Evolutionary conservation across 2,113 vertebrate species (phyloP).

Genomic region (Anarhynchus alexandrinus): DNA sequence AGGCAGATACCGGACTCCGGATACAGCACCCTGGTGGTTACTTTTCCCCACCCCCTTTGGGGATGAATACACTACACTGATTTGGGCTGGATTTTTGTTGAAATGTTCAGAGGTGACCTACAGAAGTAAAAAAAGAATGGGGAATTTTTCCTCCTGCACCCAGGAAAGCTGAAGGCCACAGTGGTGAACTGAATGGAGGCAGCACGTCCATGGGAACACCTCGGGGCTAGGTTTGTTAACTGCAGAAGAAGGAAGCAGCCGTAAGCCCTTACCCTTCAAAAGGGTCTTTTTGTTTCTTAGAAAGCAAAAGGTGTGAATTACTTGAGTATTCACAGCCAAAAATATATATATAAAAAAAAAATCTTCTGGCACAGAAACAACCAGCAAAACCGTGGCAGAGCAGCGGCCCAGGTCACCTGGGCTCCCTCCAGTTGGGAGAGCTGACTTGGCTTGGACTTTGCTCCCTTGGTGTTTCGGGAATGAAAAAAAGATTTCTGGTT

Average conservation of each 20-base stretch:
- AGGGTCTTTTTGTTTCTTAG: background rate
- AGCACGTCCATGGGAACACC: background rate
- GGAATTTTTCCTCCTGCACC: background rate
- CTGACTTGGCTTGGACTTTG: background rate
- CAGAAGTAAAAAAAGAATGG: background rate
- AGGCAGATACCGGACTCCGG: background rate
- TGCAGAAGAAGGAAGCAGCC: background rate
- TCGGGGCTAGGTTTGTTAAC: background rate
- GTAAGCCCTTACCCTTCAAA: background rate
- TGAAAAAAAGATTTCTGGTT: background rate
- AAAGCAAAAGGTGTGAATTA: background rate
- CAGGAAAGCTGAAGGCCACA: background rate
- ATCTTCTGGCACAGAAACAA: background rate
- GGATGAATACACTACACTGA: background rate
- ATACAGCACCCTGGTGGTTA: background rate
- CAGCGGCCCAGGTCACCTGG: background rate
- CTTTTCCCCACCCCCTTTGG: background rate
- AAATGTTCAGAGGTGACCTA: background rate
- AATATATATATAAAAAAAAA: background rate
- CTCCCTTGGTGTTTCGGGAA: background rate
- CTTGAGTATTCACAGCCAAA: background rate
- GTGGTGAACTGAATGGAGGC: background rate
- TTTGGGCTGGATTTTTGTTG: background rate
- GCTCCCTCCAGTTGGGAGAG: background rate
- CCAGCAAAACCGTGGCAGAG: background rate